Conservation (phyloP, 2,888 invertebrate species). For the Eupithecia exiguata region DNA sequence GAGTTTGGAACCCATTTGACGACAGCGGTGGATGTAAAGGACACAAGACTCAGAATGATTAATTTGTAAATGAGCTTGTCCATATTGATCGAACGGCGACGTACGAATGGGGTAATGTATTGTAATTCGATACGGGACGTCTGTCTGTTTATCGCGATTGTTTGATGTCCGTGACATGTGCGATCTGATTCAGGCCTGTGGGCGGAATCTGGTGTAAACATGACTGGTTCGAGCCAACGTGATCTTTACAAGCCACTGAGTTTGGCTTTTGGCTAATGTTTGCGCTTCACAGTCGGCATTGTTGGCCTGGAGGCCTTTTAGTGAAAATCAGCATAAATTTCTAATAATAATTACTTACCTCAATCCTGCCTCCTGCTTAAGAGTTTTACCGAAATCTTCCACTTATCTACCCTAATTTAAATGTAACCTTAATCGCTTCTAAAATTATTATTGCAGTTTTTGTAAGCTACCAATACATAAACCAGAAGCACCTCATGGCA, state of each 20-base stretch:
- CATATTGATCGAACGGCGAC: constrained; percentile 39
- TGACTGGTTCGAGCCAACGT: constrained; percentile 28
- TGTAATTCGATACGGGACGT: constrained; percentile 72
- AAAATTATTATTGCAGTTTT: constrained; percentile 1
- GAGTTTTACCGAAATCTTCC: background rate
- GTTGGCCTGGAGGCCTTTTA: background rate
- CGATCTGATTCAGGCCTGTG: constrained; percentile 53
- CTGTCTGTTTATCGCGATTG: constrained; percentile 58
- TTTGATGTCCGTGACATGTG: constrained; percentile 57
- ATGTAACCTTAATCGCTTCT: background rate
- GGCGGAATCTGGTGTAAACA: constrained; percentile 43
- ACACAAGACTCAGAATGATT: constrained; percentile 46
- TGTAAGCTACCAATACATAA: constrained; percentile 1
- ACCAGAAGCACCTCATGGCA: background rate
- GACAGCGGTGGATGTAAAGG: constrained; percentile 53
- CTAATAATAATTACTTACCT: background rate
- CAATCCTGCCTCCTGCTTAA: background rate
- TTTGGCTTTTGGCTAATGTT: constrained; percentile 14
- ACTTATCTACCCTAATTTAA: background rate
- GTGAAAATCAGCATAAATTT: background rate
- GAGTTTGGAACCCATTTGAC: constrained; percentile 73
- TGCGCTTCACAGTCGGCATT: background rate
- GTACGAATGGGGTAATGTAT: constrained; percentile 48
- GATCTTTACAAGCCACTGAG: constrained; percentile 29
- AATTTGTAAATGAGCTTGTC: constrained; percentile 39